phyloP scores from a whole-genome alignment of 2,797 vertebrate genomes.

The Bradypodion pumilum region DNA sequence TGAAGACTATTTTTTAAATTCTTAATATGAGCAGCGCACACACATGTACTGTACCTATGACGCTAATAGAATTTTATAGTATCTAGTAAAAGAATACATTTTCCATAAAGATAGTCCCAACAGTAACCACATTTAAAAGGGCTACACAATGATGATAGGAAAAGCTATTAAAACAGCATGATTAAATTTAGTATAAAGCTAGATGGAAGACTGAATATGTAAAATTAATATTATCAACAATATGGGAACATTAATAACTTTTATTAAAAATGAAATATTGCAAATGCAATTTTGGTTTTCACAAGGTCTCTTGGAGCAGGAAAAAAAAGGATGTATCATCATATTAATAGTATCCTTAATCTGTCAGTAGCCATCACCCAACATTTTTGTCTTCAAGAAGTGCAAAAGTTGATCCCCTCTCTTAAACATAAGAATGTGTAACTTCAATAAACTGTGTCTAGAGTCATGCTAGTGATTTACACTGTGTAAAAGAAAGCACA shows the following conservation, averaged over 20 bases:
- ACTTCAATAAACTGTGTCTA: background rate
- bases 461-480: too few relatives aligned
- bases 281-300: constrained; percentile 48
- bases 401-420: background rate
- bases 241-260: constrained; percentile 50
- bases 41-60: background rate
- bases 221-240: constrained; percentile 55
- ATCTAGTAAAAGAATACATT: constrained; percentile 2
- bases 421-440: constrained; percentile 19
- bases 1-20: background rate
- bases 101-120: constrained; percentile 44
- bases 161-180: constrained; percentile 63
- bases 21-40: background rate
- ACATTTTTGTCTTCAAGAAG: constrained; percentile 28
- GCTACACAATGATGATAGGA: constrained; percentile 45
- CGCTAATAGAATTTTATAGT: background rate
- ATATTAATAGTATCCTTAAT: constrained; percentile 45
- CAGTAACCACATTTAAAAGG: constrained; percentile 44
- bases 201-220: constrained; percentile 48
- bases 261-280: constrained; percentile 51
- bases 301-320: constrained; percentile 51
- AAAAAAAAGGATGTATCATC: constrained; percentile 44
- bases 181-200: constrained; percentile 58
- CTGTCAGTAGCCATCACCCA: constrained; percentile 4
- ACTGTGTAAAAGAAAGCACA: too few relatives aligned